A percentile compares a stretch with the other conserved stretches of the same genome.
phyloP scores from a whole-genome alignment of 2,797 vertebrate genomes.

The Clamator glandarius region DNA sequence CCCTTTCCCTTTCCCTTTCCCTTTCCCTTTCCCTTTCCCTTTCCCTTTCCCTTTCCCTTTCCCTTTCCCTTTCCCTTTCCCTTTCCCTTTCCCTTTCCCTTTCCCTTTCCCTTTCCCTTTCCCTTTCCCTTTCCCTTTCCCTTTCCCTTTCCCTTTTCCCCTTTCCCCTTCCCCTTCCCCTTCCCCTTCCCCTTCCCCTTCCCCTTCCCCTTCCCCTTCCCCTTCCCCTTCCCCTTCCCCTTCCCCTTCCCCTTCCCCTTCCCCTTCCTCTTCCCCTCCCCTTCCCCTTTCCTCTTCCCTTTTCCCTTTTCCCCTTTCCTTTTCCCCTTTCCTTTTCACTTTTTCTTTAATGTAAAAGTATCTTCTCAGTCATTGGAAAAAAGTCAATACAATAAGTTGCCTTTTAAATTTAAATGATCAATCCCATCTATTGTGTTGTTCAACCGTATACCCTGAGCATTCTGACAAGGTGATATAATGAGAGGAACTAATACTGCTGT shows the following conservation, averaged over 20 bases:
- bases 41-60: too few relatives aligned
- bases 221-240: neutral
- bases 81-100: too few relatives aligned
- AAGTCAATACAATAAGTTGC: neutral
- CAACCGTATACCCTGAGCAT: neutral
- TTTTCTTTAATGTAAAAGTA: neutral
- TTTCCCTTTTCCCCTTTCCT: neutral
- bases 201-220: too few relatives aligned
- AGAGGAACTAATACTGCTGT: neutral
- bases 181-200: too few relatives aligned
- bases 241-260: too few relatives aligned
- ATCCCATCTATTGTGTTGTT: neutral
- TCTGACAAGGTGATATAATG: slow-evolving; percentile 4
- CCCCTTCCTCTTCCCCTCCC: neutral
- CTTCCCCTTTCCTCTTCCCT: neutral
- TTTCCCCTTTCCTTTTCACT: neutral
- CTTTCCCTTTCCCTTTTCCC: too few relatives aligned
- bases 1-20: too few relatives aligned
- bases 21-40: too few relatives aligned
- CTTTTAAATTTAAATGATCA: slow-evolving; percentile 9
- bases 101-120: too few relatives aligned
- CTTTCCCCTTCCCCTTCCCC: too few relatives aligned
- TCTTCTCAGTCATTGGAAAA: slow-evolving; percentile 4
- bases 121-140: too few relatives aligned
- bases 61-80: too few relatives aligned